phyloP scores from a whole-genome alignment of 2,888 invertebrate genomes.

The Nesidiocoris tenuis region DNA sequence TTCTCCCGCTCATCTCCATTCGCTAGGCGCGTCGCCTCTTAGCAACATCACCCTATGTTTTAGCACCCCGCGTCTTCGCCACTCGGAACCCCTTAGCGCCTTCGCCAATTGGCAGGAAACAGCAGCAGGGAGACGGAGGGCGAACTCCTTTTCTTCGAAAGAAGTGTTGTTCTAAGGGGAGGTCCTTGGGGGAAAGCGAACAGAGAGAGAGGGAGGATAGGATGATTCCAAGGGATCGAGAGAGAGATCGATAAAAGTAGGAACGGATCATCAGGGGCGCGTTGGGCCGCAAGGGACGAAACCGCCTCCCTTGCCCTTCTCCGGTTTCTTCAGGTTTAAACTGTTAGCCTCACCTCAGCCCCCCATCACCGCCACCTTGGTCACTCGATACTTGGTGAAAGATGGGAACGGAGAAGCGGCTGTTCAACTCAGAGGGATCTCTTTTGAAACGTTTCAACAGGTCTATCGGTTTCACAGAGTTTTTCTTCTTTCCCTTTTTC shows the following conservation, averaged over 20 bases:
- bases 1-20: background rate
- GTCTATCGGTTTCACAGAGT: slow-evolving; percentile 28
- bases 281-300: slow-evolving; percentile 19
- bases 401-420: background rate
- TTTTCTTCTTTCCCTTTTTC: slow-evolving; percentile 12
- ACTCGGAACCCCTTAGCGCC: background rate
- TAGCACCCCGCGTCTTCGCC: slow-evolving; percentile 3
- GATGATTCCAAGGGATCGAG: background rate
- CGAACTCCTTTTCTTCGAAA: background rate
- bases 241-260: background rate
- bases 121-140: background rate
- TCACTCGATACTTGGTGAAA: slow-evolving; percentile 33
- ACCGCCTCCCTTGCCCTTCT: slow-evolving; percentile 11
- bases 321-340: background rate
- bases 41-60: slow-evolving; percentile 11
- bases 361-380: slow-evolving; percentile 12
- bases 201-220: background rate
- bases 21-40: background rate
- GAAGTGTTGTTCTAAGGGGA: slow-evolving; percentile 37
- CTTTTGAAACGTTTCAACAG: slow-evolving; percentile 37
- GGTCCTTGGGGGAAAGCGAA: slow-evolving; percentile 6
- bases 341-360: background rate
- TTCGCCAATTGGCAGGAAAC: background rate
- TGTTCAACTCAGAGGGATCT: background rate
- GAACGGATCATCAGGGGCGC: slow-evolving; percentile 1